These are phyloP conservation scores for Beris morrisii DNA, from an alignment of 2,888 invertebrate species.

Conservation along the genomic window DNA sequence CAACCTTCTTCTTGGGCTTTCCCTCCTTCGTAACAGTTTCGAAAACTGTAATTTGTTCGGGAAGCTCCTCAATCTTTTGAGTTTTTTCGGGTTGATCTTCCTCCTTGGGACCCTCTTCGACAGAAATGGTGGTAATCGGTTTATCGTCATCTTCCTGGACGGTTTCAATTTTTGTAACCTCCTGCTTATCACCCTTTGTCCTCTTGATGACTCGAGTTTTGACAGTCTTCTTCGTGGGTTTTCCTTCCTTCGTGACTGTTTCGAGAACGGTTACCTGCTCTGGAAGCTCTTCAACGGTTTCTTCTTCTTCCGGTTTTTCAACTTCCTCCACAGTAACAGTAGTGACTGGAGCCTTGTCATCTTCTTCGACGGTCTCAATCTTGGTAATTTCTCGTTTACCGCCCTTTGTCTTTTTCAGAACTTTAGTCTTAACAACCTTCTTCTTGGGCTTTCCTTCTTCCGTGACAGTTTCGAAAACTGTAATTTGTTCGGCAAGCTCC, in stretches of 20 bases:
- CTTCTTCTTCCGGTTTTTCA: conserved; percentile 14
- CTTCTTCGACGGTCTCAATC: conserved; percentile 44
- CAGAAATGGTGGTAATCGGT: conserved; percentile 47
- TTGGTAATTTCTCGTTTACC: conserved; percentile 51
- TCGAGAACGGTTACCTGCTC: conserved; percentile 49
- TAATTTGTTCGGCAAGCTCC: conserved; percentile 50
- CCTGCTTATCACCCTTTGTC: conserved; percentile 49
- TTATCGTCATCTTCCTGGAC: conserved; percentile 51
- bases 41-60: conserved; percentile 51
- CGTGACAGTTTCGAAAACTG: conserved; percentile 51
- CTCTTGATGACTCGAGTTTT: conserved; percentile 49
- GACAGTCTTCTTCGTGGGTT: conserved; percentile 44
- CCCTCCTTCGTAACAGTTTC: conserved; percentile 56
- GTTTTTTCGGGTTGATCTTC: conserved; percentile 39
- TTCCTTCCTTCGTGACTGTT: conserved; percentile 41
- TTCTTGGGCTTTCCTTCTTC: conserved; percentile 41
- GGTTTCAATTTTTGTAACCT: conserved; percentile 52
- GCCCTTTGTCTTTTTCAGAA: conserved; percentile 51
- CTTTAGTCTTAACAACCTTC: conserved; percentile 48
- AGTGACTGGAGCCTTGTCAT: conserved; percentile 45
- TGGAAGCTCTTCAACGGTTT: conserved; percentile 46
- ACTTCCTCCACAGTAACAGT: conserved; percentile 42
- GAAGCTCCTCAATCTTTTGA: conserved; percentile 42
- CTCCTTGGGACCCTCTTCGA: conserved; percentile 42
- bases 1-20: conserved; percentile 50